Conservation (phyloP, 2,113 vertebrate species). For the Alethe diademata region DNA sequence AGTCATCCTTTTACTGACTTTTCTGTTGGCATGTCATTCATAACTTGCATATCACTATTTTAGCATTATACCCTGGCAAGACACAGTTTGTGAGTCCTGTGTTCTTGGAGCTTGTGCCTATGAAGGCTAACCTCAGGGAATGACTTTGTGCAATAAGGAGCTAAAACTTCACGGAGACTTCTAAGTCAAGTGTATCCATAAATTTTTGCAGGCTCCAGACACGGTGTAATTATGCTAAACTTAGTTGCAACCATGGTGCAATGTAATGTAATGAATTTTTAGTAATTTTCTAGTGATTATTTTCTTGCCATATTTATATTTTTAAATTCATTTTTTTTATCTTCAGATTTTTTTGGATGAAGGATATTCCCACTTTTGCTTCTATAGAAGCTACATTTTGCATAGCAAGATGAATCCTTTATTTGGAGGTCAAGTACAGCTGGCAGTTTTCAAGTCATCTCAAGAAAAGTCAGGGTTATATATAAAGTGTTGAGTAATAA, state of each 20-base stretch:
- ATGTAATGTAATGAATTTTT: neutral
- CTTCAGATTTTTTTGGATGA: neutral
- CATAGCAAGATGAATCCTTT: constrained; percentile 24
- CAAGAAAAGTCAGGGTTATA: neutral
- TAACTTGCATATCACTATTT: neutral
- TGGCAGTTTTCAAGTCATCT: constrained; percentile 48
- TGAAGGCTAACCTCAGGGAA: neutral
- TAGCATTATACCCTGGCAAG: neutral
- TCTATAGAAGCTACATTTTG: neutral
- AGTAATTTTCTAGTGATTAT: neutral
- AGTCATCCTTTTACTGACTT: neutral
- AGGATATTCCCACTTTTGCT: constrained; percentile 8
- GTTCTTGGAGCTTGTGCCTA: neutral
- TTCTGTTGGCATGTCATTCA: neutral
- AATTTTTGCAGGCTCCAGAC: neutral
- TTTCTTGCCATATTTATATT: neutral
- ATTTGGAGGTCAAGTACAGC: constrained; percentile 51
- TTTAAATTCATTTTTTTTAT: neutral
- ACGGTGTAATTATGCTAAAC: neutral
- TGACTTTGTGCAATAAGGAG: neutral
- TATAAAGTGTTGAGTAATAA: constrained; percentile 1
- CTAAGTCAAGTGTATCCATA: neutral
- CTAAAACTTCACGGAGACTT: neutral
- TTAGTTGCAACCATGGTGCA: neutral
- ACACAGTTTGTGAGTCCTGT: neutral